Evolutionary conservation across 2,888 invertebrate species (phyloP), one percentile per base, ranked within the genome.

Genomic region (Aplocera efformata): DNA sequence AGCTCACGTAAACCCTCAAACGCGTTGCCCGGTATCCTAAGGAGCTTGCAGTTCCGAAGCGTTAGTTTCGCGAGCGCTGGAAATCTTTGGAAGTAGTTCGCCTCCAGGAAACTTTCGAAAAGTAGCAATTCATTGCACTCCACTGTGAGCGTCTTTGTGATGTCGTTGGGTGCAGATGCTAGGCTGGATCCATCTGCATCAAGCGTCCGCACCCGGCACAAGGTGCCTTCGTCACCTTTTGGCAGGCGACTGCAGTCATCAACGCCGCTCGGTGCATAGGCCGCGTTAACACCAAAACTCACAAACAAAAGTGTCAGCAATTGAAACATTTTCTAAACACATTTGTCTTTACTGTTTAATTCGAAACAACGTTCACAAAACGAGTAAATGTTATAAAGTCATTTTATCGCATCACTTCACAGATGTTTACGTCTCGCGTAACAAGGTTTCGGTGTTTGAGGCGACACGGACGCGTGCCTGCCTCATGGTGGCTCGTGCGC

Each of bases 1-100:
- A 98, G 89, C 62, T 94, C 94, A 54, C 91, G 90, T 48, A 97
- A 89, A 10, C 96, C 95, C 63, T 94, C 92, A 74, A 98, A 96
- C 17, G 94, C 91, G 60, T 93, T 93, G 22, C 92, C 90, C 20
- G 94, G 93, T 68, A 96, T 84, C 48, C 92, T 91, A 47, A 94
- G 88, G 53, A 96, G 85, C 81, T 96, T 96, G 82, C 96, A 96
- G 62, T 93, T 92, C 54, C 91, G 91, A 53, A 97, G 82, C 54
- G 90, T 89, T 58, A 97, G 86, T 67, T 94, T 94, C 60, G 93
- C 91, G 32, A 97, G 90, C 54, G 93, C 92, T 65, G 91, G 91
- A 48, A 96, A 90, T 52, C 93, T 91, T 63, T 92, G 91, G 79
- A 95, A 94, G 58, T 92, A 92, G 63, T 93, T 92, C 7, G 91